A percentile compares a stretch with the other conserved stretches of the same genome.
These are phyloP conservation scores for Brenthis ino DNA, from an alignment of 2,888 invertebrate species.

Conservation along the genomic window DNA sequence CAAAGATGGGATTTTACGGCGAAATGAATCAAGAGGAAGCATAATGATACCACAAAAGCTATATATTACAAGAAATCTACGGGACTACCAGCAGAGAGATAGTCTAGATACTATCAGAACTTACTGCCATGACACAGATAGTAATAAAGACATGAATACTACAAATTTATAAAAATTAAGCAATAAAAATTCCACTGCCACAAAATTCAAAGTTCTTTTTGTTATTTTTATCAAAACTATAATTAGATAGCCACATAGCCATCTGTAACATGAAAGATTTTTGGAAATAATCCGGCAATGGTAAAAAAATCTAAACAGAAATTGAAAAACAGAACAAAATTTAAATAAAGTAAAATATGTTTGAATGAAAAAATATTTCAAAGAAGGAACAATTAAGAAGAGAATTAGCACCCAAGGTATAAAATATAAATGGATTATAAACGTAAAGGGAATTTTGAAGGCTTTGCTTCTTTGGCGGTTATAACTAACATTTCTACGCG, in stretches of 20 bases:
- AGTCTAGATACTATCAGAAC: conserved; percentile 39
- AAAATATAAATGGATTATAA: background rate
- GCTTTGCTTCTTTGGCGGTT: conserved; percentile 24
- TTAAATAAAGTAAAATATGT: too few relatives aligned
- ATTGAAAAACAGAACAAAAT: too few relatives aligned
- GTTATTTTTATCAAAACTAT: too few relatives aligned
- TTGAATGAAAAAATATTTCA: too few relatives aligned
- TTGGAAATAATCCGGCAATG: too few relatives aligned
- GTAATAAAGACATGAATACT: conserved; percentile 33
- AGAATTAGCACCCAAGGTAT: conserved; percentile 4
- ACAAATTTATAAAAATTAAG: conserved; percentile 34
- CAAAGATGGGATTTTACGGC: conserved; percentile 41
- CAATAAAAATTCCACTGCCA: too few relatives aligned
- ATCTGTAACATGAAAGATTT: too few relatives aligned
- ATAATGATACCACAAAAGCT: conserved; percentile 26
- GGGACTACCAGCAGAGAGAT: conserved; percentile 37
- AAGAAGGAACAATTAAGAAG: conserved; percentile 3
- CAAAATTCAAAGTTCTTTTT: too few relatives aligned
- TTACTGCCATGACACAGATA: conserved; percentile 34
- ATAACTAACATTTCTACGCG: conserved; percentile 18
- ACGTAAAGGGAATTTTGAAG: background rate
- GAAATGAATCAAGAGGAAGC: conserved; percentile 34
- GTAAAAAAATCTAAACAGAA: too few relatives aligned
- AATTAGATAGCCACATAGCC: too few relatives aligned
- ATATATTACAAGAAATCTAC: conserved; percentile 20